Evolutionary conservation across 2,797 vertebrate species (phyloP), one percentile per base, ranked within the genome.

Genomic region (Clarias fuscus): DNA sequence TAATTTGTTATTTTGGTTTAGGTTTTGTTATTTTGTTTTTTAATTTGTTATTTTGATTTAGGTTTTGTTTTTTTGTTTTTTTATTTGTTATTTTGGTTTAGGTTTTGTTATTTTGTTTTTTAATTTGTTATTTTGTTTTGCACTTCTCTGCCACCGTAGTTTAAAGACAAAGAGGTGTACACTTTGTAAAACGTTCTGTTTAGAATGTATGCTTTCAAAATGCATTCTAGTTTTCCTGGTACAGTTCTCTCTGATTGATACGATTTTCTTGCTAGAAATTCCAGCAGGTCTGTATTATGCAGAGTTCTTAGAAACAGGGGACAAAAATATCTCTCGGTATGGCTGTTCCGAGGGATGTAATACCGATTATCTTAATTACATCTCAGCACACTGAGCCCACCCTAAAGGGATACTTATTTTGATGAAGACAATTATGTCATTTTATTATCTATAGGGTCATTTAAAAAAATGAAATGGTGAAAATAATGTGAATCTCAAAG

Each of bases 401-500:
- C 20, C 15, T 62, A 37, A 62, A 24, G 33, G 40, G 40, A 68
- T 67, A 53, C 53, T 82, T 82, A 82, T 53, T 65, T 67, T 53
- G 62, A 82, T 82, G n/a, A 22, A 56, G 79, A 20, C 40, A 67
- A 20, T 68, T 82, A 82, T 68, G 24, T 22, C 5, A 13, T 64
- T 43, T 43, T 64, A 80, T 80, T 43, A 80, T 80, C 37, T 48
- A n/a, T n/a, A 27, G 33, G 78, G 40, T 67, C 62, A 67, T 82
- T 53, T 53, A 65, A n/a, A 11, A 8, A 6, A 14, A 40, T 24
- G 7, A 33, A 33, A 15, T 58, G 10, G 14, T 53, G 22, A 80
- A 80, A 18, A 17, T 64, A 27, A 62, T 40, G 30, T 40, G 30
- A 24, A 79, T 40, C 20, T 24, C 30, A 61, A 61, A 37, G 59